Percentiles rank a stretch among this genome's conserved stretches.
Evolutionary conservation across 1,140 invertebrate genomes (phyloP).

Genomic region (Drosophila mojavensis): DNA sequence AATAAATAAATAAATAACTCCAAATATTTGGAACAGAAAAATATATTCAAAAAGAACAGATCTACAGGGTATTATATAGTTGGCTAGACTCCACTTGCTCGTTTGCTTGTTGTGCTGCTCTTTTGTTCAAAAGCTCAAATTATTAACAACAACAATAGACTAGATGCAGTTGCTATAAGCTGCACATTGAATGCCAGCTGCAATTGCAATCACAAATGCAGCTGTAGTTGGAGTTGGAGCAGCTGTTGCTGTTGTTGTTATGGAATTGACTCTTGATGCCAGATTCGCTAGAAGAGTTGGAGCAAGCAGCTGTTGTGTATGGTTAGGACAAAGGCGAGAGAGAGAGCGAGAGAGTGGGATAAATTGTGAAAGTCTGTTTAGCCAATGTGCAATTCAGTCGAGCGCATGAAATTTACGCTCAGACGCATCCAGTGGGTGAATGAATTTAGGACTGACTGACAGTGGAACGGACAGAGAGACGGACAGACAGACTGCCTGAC

Average conservation of each 20-base stretch:
- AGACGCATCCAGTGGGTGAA: constrained; percentile 68
- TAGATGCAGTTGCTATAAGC: constrained; percentile 38
- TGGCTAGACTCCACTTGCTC: not conserved
- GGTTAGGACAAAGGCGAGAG: not conserved
- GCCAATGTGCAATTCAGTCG: constrained; percentile 56
- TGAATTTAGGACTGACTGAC: constrained; percentile 55
- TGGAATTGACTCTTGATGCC: constrained; percentile 10
- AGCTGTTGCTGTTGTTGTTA: not conserved
- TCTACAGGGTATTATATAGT: not conserved
- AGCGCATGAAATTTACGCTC: constrained; percentile 71
- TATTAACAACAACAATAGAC: constrained; percentile 77
- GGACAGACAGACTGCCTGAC: constrained; percentile 36
- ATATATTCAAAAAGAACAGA: too few species aligned
- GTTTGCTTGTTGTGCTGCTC: not conserved
- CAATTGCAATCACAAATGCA: constrained; percentile 36
- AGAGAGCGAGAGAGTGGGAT: not conserved
- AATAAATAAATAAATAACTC: too few species aligned
- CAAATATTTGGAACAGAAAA: too few species aligned
- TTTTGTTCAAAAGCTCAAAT: constrained; percentile 59
- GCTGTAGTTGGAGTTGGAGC: not conserved
- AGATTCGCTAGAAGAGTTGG: constrained; percentile 1
- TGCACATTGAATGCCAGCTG: constrained; percentile 49
- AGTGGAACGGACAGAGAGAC: constrained; percentile 33
- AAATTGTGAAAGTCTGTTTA: constrained; percentile 60
- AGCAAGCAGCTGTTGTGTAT: constrained; percentile 9